A percentile compares a stretch with the other conserved stretches of the same genome.
Evolutionary conservation across 2,797 vertebrate genomes (phyloP).

Genomic region (Molossus alvarezi): DNA sequence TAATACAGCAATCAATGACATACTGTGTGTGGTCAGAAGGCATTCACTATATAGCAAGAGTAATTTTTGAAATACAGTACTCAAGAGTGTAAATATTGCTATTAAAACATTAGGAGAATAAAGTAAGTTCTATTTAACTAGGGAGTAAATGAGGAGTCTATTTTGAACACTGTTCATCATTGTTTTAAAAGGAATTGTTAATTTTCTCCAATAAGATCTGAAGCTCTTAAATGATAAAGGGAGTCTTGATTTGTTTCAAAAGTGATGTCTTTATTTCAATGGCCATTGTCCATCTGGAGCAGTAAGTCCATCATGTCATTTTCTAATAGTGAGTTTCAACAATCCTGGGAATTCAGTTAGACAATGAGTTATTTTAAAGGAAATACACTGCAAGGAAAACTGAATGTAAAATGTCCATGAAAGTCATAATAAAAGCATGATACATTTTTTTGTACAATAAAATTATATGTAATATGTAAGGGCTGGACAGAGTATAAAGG

Average conservation of each 20-base stretch:
- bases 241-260: conserved; percentile 75
- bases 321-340: conserved; percentile 72
- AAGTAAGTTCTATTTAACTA: conserved; percentile 72
- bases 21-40: conserved; percentile 88
- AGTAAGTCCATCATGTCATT: conserved; percentile 76
- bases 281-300: conserved; percentile 78
- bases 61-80: conserved; percentile 81
- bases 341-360: conserved; percentile 65
- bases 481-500: background rate
- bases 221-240: conserved; percentile 69
- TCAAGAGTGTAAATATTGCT: conserved; percentile 54
- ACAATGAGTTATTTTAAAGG: conserved; percentile 43
- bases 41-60: conserved; percentile 85
- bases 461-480: background rate
- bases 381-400: conserved; percentile 51
- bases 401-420: conserved; percentile 26
- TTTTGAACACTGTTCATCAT: conserved; percentile 75
- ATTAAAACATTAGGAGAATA: conserved; percentile 54
- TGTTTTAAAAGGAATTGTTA: conserved; percentile 76
- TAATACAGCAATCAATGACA: conserved; percentile 89
- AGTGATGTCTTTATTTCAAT: conserved; percentile 79
- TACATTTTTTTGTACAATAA: background rate
- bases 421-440: conserved; percentile 45
- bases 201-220: conserved; percentile 77
- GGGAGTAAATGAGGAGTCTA: conserved; percentile 47